A percentile compares a stretch with the other conserved stretches of the same genome.
These are phyloP conservation scores for Coranthus polyacanthus DNA, from an alignment of 2,797 vertebrate genomes.

Conservation along the genomic window DNA sequence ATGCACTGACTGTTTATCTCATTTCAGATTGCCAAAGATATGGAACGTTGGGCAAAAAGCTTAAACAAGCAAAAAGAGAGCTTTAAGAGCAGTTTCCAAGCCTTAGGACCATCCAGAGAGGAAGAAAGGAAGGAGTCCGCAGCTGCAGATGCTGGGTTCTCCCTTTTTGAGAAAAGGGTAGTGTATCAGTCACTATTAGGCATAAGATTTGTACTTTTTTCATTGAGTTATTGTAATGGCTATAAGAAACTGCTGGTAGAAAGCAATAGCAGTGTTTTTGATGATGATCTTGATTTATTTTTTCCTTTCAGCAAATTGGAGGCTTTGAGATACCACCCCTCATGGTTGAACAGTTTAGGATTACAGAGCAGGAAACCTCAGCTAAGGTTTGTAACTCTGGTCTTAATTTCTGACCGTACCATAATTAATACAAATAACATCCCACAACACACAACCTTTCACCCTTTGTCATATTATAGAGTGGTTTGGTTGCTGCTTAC, in stretches of 20 bases:
- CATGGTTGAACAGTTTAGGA: slow-evolving; percentile 84
- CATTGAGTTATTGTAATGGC: neutral
- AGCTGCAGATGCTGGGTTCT: slow-evolving; percentile 93
- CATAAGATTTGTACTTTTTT: neutral
- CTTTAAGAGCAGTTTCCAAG: slow-evolving; percentile 91
- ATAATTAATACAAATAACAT: neutral
- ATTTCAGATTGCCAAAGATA: slow-evolving; percentile 94
- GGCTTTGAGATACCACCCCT: slow-evolving; percentile 85
- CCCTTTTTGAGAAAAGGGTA: slow-evolving; percentile 94
- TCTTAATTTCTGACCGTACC: neutral
- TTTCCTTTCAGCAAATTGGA: slow-evolving; percentile 78
- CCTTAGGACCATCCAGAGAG: slow-evolving; percentile 79
- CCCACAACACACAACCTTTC: neutral
- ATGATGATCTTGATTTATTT: too few species aligned
- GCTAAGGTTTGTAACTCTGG: slow-evolving; percentile 65
- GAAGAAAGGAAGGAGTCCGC: slow-evolving; percentile 93
- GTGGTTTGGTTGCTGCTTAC: slow-evolving; percentile 87
- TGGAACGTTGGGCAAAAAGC: slow-evolving; percentile 97
- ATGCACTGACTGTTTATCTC: neutral
- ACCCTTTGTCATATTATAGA: slow-evolving; percentile 69
- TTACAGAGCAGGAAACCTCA: slow-evolving; percentile 84
- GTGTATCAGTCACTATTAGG: slow-evolving; percentile 40
- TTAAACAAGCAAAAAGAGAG: slow-evolving; percentile 96
- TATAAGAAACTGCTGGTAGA: too few species aligned
- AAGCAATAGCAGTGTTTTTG: too few species aligned